These are phyloP conservation scores for Drosophila athabasca DNA, from an alignment of 1,140 invertebrate genomes.

Conservation along the genomic window DNA sequence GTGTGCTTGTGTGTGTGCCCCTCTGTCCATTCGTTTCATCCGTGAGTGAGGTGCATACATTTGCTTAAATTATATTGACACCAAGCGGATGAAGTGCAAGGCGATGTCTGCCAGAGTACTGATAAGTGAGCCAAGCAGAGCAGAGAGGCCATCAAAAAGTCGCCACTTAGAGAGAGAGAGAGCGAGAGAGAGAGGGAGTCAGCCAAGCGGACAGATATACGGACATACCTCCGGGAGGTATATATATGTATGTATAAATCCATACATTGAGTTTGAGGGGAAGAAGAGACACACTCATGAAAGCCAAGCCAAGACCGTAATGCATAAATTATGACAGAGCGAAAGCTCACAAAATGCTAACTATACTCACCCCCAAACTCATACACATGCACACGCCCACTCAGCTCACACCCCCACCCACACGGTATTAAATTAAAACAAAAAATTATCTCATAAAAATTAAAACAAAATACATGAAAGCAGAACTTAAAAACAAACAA, in stretches of 20 bases:
- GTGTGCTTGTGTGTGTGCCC: not conserved
- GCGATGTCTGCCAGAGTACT: constrained; percentile 59
- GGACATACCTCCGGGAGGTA: not conserved
- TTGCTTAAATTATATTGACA: constrained; percentile 81
- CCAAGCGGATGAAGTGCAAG: constrained; percentile 51
- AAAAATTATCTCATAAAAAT: constrained; percentile 28
- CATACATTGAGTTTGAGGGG: not conserved
- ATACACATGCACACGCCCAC: too few relatives aligned
- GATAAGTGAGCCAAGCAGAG: constrained; percentile 72
- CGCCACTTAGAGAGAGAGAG: constrained; percentile 20
- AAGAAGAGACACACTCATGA: constrained; percentile 41
- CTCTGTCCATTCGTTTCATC: not conserved
- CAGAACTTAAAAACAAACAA: not conserved
- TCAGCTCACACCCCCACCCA: constrained; percentile 13
- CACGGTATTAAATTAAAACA: constrained; percentile 15
- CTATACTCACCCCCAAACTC: not conserved
- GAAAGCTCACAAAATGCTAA: constrained; percentile 25
- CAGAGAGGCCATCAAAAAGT: constrained; percentile 46
- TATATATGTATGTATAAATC: not conserved
- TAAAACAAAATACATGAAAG: constrained; percentile 43
- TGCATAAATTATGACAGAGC: constrained; percentile 72
- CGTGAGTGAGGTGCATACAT: constrained; percentile 63
- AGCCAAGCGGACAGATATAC: constrained; percentile 21
- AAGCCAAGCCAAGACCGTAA: constrained; percentile 53
- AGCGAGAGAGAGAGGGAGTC: too few relatives aligned